Evolutionary conservation across 2,888 invertebrate species (phyloP), one percentile per base, ranked within the genome.

Genomic region (Conistra vaccinii): DNA sequence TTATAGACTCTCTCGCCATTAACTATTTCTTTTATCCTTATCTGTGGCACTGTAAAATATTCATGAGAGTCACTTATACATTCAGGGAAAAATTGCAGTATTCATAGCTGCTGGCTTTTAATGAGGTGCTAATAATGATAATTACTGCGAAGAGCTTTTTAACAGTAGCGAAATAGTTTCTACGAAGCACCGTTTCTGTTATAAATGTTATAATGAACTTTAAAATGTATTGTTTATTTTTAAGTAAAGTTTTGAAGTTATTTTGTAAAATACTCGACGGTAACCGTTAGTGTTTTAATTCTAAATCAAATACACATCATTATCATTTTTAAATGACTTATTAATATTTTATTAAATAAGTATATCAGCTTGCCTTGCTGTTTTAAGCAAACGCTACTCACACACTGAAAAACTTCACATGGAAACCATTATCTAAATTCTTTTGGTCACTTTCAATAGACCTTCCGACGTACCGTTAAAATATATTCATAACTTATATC

Each of bases 111-210:
- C 71, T 85, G 71, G 65, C 48, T 66, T 81, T 81, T 81, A 85
- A 82, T 85, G 77, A 76, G 72, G 78, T 72, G 82, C 71, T 82
- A 71, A 85, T 81, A 74, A 84, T 85, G 65, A 81, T 81, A 80
- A 84, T 84, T 73, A 81, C 66, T 73, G n/a, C 42, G 48, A 35
- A 51, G 26, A 45, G 76, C 66, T 80, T 73, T 61, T 74, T 80
- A 74, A 55, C 29, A 69, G 57, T 73, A 57, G 74, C 39, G 1
- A 14, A 35, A 42, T 65, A 65, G 60, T 66, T 73, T 65, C 26
- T 55, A 17, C 23, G 20, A 23, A 57, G 7, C 61, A 23, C 17
- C 12, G 35, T 32, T 55, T 55, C 17, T 81, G 39, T 26, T 48
- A 1, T n/a, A 45, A 66, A 39, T 81, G 32, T 26, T 48, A 3